Evolutionary conservation across 2,888 invertebrate genomes (phyloP), one percentile per base, ranked within the genome.

Genomic region (Acronicta psi): DNA sequence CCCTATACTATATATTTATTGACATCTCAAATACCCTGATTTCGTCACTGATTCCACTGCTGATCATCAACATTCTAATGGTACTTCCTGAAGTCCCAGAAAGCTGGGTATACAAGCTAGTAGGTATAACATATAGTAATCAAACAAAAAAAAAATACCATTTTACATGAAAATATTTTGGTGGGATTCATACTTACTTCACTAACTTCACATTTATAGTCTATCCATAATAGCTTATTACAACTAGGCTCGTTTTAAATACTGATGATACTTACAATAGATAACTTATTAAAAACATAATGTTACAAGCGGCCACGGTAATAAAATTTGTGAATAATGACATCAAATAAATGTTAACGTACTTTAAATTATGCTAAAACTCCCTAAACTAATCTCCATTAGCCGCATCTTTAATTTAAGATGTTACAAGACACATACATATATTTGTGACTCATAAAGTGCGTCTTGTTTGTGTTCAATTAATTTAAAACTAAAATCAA

Each of bases 401-500:
- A 82, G 81, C 58, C 73, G 69, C 69, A 3, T 29, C 25, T 81
- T 82, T 84, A 83, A 84, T 86, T 84, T 83, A 82, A 83, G 78
- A 85, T 69, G 75, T 80, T 84, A 85, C 80, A 80, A 83, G 81
- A 77, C 75, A 70, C 76, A 82, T 83, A 20, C 20, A n/a, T 9
- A 84, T 84, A 83, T 82, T 82, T 83, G 73, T 75, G 74, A 73
- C 71, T 83, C 86, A 83, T 90, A 88, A 91, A 88, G 79, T 64
- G 78, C 69, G 77, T 82, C 85, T 90, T 91, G 87, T 93, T 93
- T 91, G 90, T 84, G 82, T 84, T 92, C 84, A 89, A 92, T 92
- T 92, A 92, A 92, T 91, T 90, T 87, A 87, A 90, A 90, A 87
- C 77, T 85, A 75, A 86, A 88, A 87, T 89, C 86, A 87, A 87